phyloP scores from a whole-genome alignment of 2,113 vertebrate genomes.

The Prinia subflava region DNA sequence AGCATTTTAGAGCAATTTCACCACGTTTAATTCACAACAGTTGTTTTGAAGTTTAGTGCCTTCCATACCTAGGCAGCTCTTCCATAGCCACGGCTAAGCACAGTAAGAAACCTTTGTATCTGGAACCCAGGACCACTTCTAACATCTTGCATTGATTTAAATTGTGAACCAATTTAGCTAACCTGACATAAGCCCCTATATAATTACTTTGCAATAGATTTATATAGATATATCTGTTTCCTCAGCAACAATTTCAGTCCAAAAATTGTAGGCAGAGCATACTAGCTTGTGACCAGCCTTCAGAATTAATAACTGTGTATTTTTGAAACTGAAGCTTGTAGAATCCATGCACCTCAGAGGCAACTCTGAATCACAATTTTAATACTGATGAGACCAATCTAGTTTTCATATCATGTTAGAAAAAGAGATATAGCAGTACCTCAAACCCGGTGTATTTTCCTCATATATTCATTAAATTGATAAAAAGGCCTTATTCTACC shows the following conservation, averaged over 20 bases:
- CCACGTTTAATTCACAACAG: background rate
- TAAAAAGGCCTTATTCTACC: background rate
- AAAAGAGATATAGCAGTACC: background rate
- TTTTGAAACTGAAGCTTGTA: background rate
- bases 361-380: background rate
- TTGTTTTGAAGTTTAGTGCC: background rate
- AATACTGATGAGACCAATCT: background rate
- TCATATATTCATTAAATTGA: background rate
- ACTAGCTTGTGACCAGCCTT: background rate
- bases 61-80: background rate
- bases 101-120: background rate
- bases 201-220: background rate
- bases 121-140: background rate
- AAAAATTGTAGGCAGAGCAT: background rate
- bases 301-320: background rate
- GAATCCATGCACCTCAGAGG: background rate
- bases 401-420: background rate
- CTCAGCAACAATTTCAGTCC: background rate
- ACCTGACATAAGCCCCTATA: background rate
- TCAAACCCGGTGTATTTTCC: background rate
- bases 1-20: background rate
- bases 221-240: background rate
- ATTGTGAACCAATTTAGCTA: background rate
- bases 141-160: background rate
- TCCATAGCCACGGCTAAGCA: background rate